phyloP scores from a whole-genome alignment of 1,140 invertebrate genomes.

The Drosophila albomicans region DNA sequence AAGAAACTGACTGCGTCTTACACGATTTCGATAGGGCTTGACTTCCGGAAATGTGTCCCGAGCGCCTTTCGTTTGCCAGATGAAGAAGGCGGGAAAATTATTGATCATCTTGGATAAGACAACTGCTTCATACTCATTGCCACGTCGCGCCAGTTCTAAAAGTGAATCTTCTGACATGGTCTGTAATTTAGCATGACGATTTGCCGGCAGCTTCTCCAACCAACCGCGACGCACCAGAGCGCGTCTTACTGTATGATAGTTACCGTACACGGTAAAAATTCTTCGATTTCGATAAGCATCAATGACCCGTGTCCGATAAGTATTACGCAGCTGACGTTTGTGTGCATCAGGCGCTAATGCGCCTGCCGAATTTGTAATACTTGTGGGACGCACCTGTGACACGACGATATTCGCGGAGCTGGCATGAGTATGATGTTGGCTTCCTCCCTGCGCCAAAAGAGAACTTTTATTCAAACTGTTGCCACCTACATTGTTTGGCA shows the following conservation, averaged over 20 bases:
- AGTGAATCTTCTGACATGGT: conserved; percentile 76
- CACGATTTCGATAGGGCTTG: conserved; percentile 86
- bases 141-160: conserved; percentile 71
- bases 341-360: conserved; percentile 41
- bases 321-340: conserved; percentile 63
- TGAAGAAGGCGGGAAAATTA: conserved; percentile 86
- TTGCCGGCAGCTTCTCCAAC: conserved; percentile 86
- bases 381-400: conserved; percentile 9
- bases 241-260: conserved; percentile 80
- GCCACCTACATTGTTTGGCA: conserved; percentile 39
- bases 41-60: conserved; percentile 77
- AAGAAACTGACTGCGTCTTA: conserved; percentile 85
- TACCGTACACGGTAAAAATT: conserved; percentile 80
- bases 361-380: not conserved
- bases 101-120: conserved; percentile 87
- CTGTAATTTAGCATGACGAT: conserved; percentile 75
- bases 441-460: conserved; percentile 1
- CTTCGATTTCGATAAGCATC: conserved; percentile 79
- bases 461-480: conserved; percentile 10
- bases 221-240: conserved; percentile 87
- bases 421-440: conserved; percentile 21
- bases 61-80: conserved; percentile 85
- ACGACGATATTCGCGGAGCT: conserved; percentile 29
- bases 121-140: conserved; percentile 82
- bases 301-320: conserved; percentile 73